A percentile compares a stretch with the other conserved stretches of the same genome.
Conservation (phyloP, 2,113 vertebrate species). For the Amphiprion percula region DNA sequence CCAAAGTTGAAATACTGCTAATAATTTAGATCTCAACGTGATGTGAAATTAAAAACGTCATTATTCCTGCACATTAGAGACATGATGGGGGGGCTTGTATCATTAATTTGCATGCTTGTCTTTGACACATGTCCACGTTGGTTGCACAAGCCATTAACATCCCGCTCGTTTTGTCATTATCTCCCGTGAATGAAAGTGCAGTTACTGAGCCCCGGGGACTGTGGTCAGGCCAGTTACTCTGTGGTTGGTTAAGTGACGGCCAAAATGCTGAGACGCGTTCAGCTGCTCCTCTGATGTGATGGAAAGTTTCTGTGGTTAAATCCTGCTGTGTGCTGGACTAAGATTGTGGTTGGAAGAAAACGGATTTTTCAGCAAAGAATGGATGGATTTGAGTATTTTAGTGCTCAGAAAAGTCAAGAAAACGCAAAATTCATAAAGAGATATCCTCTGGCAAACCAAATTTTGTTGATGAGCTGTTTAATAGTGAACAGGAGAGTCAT, state of each 20-base stretch:
- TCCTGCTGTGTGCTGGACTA: conserved; percentile 23
- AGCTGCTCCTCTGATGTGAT: conserved; percentile 50
- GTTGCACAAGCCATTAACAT: conserved; percentile 53
- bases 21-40: not conserved
- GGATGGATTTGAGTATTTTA: not conserved
- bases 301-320: conserved; percentile 5
- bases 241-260: conserved; percentile 17
- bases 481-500: not conserved
- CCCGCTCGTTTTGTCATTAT: conserved; percentile 48
- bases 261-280: conserved; percentile 50
- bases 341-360: conserved; percentile 21
- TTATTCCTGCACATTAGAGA: not conserved
- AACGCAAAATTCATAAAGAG: too few species aligned
- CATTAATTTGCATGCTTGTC: conserved; percentile 36
- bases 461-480: too few species aligned
- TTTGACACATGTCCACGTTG: conserved; percentile 40
- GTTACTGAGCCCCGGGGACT: conserved; percentile 9
- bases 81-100: not conserved
- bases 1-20: not conserved
- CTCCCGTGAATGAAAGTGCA: conserved; percentile 14
- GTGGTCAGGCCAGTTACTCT: conserved; percentile 5
- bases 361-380: conserved; percentile 3
- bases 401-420: too few species aligned
- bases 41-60: not conserved
- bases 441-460: too few species aligned